phyloP scores from a whole-genome alignment of 2,113 vertebrate species.

The Macaca mulatta region DNA sequence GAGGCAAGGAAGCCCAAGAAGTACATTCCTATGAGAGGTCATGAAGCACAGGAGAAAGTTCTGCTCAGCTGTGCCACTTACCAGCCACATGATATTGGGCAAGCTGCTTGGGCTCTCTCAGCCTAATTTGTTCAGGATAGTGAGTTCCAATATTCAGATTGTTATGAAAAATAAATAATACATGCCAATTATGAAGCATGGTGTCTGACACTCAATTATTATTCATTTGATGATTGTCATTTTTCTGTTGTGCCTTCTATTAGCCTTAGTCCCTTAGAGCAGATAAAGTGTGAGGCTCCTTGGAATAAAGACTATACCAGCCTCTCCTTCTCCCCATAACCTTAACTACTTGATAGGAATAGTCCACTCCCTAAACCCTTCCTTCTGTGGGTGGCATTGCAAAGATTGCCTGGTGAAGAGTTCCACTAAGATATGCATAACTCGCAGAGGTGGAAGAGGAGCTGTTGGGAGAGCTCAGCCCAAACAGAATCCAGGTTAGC shows the following conservation, averaged over 20 bases:
- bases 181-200: neutral
- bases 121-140: neutral
- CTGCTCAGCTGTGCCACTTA: neutral
- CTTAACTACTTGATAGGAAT: neutral
- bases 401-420: neutral
- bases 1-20: neutral
- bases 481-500: neutral
- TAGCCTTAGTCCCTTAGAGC: neutral
- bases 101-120: neutral
- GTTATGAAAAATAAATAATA: neutral
- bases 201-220: neutral
- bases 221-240: neutral
- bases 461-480: neutral
- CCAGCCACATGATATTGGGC: fast-evolving
- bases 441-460: neutral
- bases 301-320: neutral
- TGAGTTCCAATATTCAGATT: neutral
- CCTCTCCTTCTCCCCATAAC: neutral
- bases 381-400: neutral
- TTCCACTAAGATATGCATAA: neutral
- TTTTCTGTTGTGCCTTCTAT: neutral
- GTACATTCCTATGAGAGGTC: neutral
- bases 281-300: neutral
- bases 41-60: neutral
- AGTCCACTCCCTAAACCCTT: neutral